Base-by-base conservation (phyloP, 2,888 invertebrate species). In the Limnephilus rhombicus region DNA sequence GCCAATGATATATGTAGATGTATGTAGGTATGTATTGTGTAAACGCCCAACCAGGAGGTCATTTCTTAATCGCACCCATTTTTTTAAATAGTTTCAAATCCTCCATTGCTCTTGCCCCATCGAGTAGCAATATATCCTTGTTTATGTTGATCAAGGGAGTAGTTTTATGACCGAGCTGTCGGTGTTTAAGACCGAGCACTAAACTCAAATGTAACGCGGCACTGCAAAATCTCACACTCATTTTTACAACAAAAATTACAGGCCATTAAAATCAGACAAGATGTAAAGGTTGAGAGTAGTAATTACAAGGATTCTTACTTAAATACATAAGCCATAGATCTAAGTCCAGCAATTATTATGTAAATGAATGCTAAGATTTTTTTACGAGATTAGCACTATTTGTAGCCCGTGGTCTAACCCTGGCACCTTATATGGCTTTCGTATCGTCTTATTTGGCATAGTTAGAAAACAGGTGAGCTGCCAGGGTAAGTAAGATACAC, bases 121-220 rank as follows among this genome's bases (percentile, higher is more conserved):
- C 24, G 37, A 34, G 83, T 41, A 24, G 86, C 29, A 53, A 18
- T 34, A 88, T 88, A 31, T 29, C 34, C 68, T 31, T 88, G 68
- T 88, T 88, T 68, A 88, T 68, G 88, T 49, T 88, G 88, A 88
- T 88, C 88, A 29, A 53, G 88, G 88, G 88, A 88, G 53, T 18
- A 34, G 53, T 15, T 88, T 88, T 53, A 53, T 37, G 88, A n/a
- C 9, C 45, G 68, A 88, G 88, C 29, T 45, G 12, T 2, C 13
- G 29, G 31, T 68, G 29, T 68, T 88, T 53, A 88, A 68, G 31
- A 34, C 80, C 37, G 13, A 24, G 15, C 18, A 29, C 82, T 82
- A 82, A 34, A 82, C 31, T 18, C 34, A 82, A 82, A 34, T 82
- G 34, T 82, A 34, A 82, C 18, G 34, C n/a, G n/a, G 24, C 68